A percentile compares a stretch with the other conserved stretches of the same genome.
phyloP scores from a whole-genome alignment of 2,797 vertebrate genomes.

The Alosa sapidissima region DNA sequence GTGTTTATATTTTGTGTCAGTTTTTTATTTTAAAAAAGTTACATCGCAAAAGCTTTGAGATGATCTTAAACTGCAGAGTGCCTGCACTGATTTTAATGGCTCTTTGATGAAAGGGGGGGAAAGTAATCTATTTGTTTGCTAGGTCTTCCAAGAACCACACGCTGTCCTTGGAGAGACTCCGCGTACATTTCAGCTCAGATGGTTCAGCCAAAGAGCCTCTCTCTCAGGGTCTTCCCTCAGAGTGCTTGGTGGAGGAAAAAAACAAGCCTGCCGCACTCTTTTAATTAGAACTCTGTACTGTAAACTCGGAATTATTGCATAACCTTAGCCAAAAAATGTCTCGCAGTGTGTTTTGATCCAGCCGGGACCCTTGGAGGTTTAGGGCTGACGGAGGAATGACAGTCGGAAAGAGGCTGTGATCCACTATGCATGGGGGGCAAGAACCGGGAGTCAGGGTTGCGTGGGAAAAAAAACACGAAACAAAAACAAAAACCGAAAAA shows the following conservation, averaged over 20 bases:
- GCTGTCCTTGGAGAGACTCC: neutral
- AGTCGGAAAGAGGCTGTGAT: neutral
- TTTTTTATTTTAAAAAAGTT: neutral
- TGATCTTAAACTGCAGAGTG: neutral
- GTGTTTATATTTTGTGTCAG: neutral
- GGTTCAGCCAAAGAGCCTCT: conserved; percentile 8
- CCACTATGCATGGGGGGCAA: neutral
- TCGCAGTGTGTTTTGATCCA: neutral
- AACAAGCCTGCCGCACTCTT: neutral
- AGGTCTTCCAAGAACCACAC: neutral
- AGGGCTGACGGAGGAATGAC: neutral
- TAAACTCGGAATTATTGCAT: neutral
- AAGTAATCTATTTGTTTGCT: neutral
- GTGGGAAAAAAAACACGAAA: neutral
- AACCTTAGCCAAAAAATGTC: too few relatives aligned
- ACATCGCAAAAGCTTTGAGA: neutral
- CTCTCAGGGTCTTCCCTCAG: neutral
- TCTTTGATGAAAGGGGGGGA: neutral
- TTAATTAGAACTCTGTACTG: neutral
- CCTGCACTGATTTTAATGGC: neutral
- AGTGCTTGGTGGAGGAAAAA: neutral
- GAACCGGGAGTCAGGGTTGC: neutral
- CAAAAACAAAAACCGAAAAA: neutral
- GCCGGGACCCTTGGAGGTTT: neutral
- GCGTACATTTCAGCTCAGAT: neutral